A percentile compares a stretch with the other conserved stretches of the same genome.
Conservation (phyloP, 2,113 vertebrate genomes). For the Notothenia coriiceps region DNA sequence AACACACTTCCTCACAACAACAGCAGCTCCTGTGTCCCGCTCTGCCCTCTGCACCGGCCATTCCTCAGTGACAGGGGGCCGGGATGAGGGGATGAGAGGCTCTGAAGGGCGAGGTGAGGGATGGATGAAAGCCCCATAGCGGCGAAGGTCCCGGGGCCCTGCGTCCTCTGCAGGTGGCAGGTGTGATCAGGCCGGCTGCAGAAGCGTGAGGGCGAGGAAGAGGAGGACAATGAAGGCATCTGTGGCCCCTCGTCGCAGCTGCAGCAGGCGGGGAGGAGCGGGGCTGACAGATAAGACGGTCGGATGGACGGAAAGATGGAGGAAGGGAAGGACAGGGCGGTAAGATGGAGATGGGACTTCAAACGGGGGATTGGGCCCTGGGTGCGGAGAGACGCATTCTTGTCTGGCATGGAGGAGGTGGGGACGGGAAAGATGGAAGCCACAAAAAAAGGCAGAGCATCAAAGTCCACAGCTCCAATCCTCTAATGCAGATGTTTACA, state of each 20-base stretch:
- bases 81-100: slow-evolving; percentile 67
- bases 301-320: slow-evolving; percentile 51
- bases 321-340: slow-evolving; percentile 70
- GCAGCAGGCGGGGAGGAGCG: slow-evolving; percentile 74
- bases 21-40: slow-evolving; percentile 61
- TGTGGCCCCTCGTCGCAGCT: slow-evolving; percentile 80
- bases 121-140: slow-evolving; percentile 75
- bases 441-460: slow-evolving; percentile 39
- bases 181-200: slow-evolving; percentile 80
- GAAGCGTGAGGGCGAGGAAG: slow-evolving; percentile 72
- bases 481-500: slow-evolving; percentile 57
- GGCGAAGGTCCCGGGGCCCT: slow-evolving; percentile 52
- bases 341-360: slow-evolving; percentile 80
- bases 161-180: slow-evolving; percentile 84
- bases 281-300: slow-evolving; percentile 75
- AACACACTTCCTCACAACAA: slow-evolving; percentile 67
- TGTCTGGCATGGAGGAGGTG: slow-evolving; percentile 68
- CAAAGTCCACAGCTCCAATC: slow-evolving; percentile 40
- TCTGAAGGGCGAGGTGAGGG: slow-evolving; percentile 62
- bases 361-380: slow-evolving; percentile 78
- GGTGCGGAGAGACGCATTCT: slow-evolving; percentile 84
- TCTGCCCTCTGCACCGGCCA: slow-evolving; percentile 64
- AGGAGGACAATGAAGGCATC: slow-evolving; percentile 80
- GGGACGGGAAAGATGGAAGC: slow-evolving; percentile 44
- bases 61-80: slow-evolving; percentile 82